phyloP scores from a whole-genome alignment of 2,797 vertebrate species.

The Anas acuta region DNA sequence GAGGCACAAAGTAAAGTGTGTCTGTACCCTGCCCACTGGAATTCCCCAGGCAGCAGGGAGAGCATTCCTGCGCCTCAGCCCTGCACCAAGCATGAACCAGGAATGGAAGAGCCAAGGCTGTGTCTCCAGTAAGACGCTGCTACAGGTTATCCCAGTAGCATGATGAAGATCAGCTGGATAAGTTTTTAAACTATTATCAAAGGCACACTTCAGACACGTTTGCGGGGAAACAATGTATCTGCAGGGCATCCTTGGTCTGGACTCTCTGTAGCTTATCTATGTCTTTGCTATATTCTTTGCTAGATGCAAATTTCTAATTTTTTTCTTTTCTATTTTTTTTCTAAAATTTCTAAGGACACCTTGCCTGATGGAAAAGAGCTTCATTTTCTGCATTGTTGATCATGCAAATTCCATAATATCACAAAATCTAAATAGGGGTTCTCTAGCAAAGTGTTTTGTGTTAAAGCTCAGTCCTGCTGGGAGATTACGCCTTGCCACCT shows the following conservation, averaged over 20 bases:
- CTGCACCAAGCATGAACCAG: background rate
- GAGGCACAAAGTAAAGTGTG: background rate
- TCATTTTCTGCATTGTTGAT: background rate
- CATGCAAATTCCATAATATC: background rate
- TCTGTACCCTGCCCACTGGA: background rate
- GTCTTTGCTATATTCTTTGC: background rate
- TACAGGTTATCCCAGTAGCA: background rate
- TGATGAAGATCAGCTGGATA: background rate
- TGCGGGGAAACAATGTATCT: background rate
- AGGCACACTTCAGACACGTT: background rate
- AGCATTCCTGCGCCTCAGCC: background rate
- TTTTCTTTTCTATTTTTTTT: background rate
- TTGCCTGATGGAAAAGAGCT: background rate
- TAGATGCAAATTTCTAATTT: background rate
- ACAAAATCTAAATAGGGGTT: slow-evolving; percentile 1
- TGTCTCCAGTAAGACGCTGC: background rate
- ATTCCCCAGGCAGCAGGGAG: background rate
- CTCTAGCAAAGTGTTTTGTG: background rate
- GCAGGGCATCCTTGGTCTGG: background rate
- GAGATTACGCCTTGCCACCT: background rate
- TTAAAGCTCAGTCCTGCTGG: slow-evolving; percentile 20
- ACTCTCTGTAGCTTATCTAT: background rate
- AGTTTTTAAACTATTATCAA: background rate
- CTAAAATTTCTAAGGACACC: background rate
- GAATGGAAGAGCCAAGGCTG: background rate